Evolutionary conservation across 1,140 invertebrate genomes (phyloP), one percentile per base, ranked within the genome.

Genomic region (Callitettix versicolor): DNA sequence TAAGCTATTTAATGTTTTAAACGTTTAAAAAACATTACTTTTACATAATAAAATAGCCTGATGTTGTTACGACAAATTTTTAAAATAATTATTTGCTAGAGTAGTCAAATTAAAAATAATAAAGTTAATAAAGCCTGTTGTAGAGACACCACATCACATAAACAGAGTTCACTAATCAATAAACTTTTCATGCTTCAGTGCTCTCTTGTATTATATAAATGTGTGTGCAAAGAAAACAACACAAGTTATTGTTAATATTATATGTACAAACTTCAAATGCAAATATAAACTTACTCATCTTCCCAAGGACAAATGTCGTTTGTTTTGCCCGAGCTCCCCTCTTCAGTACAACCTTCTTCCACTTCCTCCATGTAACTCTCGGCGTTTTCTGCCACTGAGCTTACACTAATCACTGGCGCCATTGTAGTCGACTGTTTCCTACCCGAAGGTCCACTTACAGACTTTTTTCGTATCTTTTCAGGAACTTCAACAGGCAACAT

Each of bases 301-400:
- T 89, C 87, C 86, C 86, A 89, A 48, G 87, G 87, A 75, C 87
- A 90, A 66, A 88, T 81, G 69, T 88, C 82, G 69, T 80, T 85
- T 70, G 75, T 76, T 73, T 83, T 85, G 56, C 72, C 70, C 41
- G 20, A 6, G 26, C 11, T 30, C 67, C 66, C 65, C 33, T 17
- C 17, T 46, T 36, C 36, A 58, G 60, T 26, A 42, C 60, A 26
- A 40, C 50, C 49, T 33, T 64, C 38, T 48, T 57, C 67, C 60
- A 67, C 68, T 64, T 49, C 43, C 30, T 62, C 55, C 42, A 53
- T 38, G 20, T 42, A 46, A 30, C 15, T 46, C 17, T 71, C 72
- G 6, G 67, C 69, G 43, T 83, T 80, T 51, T 82, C 81, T 11
- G 77, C 76, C 30, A 79, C 82, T 2, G 81, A 80, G 68, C 79